Evolutionary conservation across 1,140 invertebrate genomes (phyloP).

Genomic region (Pachypeltis micranthus): DNA sequence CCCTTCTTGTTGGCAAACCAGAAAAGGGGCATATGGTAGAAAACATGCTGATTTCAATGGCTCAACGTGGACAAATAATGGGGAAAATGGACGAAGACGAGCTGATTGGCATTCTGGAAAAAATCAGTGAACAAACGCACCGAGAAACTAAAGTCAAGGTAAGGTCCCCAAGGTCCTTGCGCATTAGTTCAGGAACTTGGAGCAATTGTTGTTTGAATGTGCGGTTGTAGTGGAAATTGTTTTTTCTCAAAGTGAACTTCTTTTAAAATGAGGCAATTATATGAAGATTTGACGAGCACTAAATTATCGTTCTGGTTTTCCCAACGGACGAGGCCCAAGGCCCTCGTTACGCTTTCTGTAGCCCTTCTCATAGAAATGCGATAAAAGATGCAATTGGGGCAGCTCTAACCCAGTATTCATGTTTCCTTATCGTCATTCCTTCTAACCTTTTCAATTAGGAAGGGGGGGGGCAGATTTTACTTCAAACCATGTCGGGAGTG

Average conservation of each 20-base stretch:
- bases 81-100: slow-evolving; percentile 74
- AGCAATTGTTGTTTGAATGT: too few relatives aligned
- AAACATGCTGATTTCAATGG: slow-evolving; percentile 86
- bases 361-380: too few relatives aligned
- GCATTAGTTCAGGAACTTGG: background rate
- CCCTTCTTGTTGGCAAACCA: slow-evolving; percentile 82
- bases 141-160: slow-evolving; percentile 66
- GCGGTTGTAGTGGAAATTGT: background rate
- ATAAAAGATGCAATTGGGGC: too few relatives aligned
- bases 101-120: slow-evolving; percentile 72
- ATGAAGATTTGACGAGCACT: background rate
- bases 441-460: too few relatives aligned
- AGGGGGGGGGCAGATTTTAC: too few relatives aligned
- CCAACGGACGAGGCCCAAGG: too few relatives aligned
- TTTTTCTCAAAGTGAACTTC: background rate
- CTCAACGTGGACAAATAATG: slow-evolving; percentile 66
- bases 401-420: too few relatives aligned
- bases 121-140: slow-evolving; percentile 70
- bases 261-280: background rate
- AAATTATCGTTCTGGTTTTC: background rate
- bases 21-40: slow-evolving; percentile 91
- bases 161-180: slow-evolving; percentile 15
- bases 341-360: too few relatives aligned
- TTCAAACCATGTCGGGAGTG: too few relatives aligned
- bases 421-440: too few relatives aligned